phyloP scores from a whole-genome alignment of 2,113 vertebrate genomes.

The Protobothrops mucrosquamatus region DNA sequence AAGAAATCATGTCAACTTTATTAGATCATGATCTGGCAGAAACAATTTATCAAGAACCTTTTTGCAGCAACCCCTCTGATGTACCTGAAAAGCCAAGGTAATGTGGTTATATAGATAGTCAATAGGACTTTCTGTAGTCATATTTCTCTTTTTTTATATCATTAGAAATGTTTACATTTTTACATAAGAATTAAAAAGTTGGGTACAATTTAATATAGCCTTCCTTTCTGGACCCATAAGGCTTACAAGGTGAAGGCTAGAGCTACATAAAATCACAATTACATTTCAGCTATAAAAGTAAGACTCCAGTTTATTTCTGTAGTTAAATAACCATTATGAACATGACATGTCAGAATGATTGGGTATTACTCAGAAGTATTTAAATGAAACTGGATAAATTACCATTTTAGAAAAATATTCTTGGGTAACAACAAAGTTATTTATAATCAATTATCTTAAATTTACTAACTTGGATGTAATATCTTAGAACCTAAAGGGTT shows the following conservation, averaged over 20 bases:
- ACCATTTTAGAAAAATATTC: background rate
- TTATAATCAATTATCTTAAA: background rate
- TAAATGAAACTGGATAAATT: background rate
- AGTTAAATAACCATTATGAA: background rate
- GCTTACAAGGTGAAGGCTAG: background rate
- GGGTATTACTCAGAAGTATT: background rate
- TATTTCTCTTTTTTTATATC: background rate
- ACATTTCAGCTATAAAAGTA: background rate
- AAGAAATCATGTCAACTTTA: constrained; percentile 91
- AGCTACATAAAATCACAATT: background rate
- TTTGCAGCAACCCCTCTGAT: constrained; percentile 95
- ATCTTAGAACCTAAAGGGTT: background rate
- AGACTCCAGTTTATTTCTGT: background rate
- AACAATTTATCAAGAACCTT: constrained; percentile 92
- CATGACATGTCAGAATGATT: background rate
- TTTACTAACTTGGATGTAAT: background rate
- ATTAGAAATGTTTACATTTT: background rate
- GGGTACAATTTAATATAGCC: background rate
- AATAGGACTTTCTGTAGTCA: constrained; percentile 27
- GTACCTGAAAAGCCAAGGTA: constrained; percentile 92
- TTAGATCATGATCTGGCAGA: constrained; percentile 90
- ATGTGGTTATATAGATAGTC: constrained; percentile 17
- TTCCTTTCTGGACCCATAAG: background rate
- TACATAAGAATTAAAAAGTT: background rate
- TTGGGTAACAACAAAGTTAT: background rate